phyloP scores from a whole-genome alignment of 2,888 invertebrate genomes.

The Pemphredon lugubris region DNA sequence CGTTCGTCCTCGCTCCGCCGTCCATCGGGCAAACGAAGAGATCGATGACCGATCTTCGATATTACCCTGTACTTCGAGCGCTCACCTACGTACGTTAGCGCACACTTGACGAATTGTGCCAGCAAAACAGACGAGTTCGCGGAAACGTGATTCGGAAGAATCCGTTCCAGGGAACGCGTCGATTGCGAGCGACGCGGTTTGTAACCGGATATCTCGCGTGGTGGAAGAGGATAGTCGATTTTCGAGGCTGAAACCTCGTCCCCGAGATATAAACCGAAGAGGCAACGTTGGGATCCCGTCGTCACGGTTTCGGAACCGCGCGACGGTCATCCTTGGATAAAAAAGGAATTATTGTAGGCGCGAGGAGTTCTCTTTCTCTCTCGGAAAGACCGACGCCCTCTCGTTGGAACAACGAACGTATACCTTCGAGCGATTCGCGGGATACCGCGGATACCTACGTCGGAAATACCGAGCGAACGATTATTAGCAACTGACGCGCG shows the following conservation, averaged over 20 bases:
- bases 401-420: constrained; percentile 43
- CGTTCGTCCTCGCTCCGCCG: constrained; percentile 5
- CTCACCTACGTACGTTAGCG: no score
- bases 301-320: background rate
- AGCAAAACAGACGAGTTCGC: no score
- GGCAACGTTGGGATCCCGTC: background rate
- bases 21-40: background rate
- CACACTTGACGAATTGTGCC: no score
- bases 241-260: constrained; percentile 5
- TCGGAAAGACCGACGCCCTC: constrained; percentile 20
- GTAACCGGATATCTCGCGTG: no score
- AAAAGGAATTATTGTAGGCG: background rate
- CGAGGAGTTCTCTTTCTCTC: constrained; percentile 6
- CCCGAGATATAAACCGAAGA: constrained; percentile 11
- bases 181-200: no score
- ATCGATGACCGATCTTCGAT: no score
- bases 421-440: constrained; percentile 30
- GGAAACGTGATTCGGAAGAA: no score
- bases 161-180: no score
- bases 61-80: no score
- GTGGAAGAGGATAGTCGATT: background rate
- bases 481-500: no score
- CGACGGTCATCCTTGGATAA: background rate
- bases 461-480: background rate
- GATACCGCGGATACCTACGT: constrained; percentile 28